Conservation (phyloP, 2,113 vertebrate genomes). For the Percina caprodes region DNA sequence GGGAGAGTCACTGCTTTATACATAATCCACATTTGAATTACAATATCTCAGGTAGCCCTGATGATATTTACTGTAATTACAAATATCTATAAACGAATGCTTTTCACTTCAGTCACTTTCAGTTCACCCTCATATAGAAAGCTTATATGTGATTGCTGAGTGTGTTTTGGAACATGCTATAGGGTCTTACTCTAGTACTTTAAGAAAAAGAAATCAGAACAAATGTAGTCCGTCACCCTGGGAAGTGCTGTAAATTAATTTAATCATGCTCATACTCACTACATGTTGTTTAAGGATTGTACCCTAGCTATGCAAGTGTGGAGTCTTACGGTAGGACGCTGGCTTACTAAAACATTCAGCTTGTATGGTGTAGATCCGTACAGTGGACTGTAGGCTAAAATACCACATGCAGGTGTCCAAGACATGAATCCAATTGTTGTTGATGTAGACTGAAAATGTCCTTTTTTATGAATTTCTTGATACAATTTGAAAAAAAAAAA, state of each 20-base stretch:
- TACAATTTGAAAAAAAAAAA: no score
- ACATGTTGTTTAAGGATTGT: conserved; percentile 1
- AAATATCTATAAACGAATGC: conserved; percentile 18
- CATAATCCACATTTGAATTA: background rate
- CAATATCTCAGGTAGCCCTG: background rate
- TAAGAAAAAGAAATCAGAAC: conserved; percentile 16
- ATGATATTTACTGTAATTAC: background rate
- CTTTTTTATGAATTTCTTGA: background rate
- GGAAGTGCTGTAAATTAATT: conserved; percentile 38
- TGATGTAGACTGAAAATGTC: background rate
- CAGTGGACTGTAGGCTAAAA: no score
- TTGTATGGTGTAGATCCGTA: no score
- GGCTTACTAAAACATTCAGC: no score
- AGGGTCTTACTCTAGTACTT: background rate
- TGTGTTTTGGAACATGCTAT: conserved; percentile 17
- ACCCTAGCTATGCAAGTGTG: background rate
- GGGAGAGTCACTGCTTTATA: background rate
- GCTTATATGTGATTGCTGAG: background rate
- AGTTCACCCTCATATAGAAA: background rate
- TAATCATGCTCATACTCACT: conserved; percentile 7
- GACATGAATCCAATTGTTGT: background rate
- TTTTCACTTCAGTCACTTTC: conserved; percentile 16
- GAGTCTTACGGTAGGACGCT: background rate
- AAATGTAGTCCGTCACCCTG: background rate
- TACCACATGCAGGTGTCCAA: no score